These are phyloP conservation scores for Scomber scombrus DNA, from an alignment of 2,113 vertebrate species.

Conservation along the genomic window DNA sequence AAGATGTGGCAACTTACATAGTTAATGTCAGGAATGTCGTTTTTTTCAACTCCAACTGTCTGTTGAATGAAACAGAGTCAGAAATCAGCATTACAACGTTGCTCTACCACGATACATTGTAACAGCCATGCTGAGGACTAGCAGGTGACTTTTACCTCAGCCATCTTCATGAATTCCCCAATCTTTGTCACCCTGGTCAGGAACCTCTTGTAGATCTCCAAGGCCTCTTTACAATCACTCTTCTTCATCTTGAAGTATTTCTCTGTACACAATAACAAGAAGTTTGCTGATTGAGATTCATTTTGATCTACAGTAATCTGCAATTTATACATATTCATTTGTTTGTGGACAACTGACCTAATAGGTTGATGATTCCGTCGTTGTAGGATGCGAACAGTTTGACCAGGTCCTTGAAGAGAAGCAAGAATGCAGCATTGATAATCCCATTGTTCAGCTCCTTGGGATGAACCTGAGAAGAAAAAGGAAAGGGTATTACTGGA, in stretches of 20 bases:
- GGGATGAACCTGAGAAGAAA: slow-evolving; percentile 90
- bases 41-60: slow-evolving; percentile 99
- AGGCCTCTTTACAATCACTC: slow-evolving; percentile 96
- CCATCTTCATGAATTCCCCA: slow-evolving; percentile 98
- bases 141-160: slow-evolving; percentile 87
- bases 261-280: slow-evolving; percentile 83
- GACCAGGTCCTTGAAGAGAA: slow-evolving; percentile 99
- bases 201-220: slow-evolving; percentile 99
- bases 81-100: background rate
- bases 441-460: slow-evolving; percentile 98
- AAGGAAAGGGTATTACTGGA: background rate
- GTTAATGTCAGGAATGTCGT: slow-evolving; percentile 98
- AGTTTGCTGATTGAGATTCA: background rate
- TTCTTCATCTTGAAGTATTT: slow-evolving; percentile 99
- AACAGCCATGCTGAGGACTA: background rate
- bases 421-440: slow-evolving; percentile 96
- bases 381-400: slow-evolving; percentile 99
- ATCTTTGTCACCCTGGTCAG: slow-evolving; percentile 98
- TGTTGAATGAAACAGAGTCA: slow-evolving; percentile 70
- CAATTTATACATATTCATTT: too few relatives aligned
- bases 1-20: slow-evolving; percentile 88
- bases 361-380: slow-evolving; percentile 98
- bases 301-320: background rate
- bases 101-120: background rate
- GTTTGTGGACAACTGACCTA: slow-evolving; percentile 85